phyloP scores from a whole-genome alignment of 2,888 invertebrate species.

The Dyspetes luteomarginatus region DNA sequence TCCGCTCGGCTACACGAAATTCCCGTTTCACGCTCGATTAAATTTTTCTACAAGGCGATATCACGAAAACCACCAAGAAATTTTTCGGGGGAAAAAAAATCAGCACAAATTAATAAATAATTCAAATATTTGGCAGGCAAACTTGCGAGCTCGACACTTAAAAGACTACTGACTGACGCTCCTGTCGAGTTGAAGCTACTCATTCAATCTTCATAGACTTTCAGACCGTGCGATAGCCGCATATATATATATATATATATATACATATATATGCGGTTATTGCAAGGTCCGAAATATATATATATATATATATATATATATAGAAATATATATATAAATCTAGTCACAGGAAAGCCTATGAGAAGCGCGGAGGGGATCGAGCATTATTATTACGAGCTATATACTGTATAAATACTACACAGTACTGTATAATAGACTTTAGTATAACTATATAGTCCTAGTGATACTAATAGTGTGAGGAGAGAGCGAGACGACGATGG shows the following conservation, averaged over 20 bases:
- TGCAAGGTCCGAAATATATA: too few species aligned
- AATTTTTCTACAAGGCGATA: slow-evolving; percentile 7
- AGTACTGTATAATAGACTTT: neutral
- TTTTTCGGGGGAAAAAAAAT: neutral
- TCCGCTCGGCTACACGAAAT: slow-evolving; percentile 64
- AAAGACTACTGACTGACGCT: slow-evolving; percentile 35
- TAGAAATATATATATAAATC: too few species aligned
- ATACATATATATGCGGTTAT: too few species aligned
- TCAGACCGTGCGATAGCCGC: slow-evolving; percentile 43
- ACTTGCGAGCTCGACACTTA: slow-evolving; percentile 17
- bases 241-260: slow-evolving; percentile 17
- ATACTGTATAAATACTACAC: neutral
- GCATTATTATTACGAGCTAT: slow-evolving; percentile 50
- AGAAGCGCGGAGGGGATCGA: slow-evolving; percentile 44
- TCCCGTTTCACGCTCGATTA: slow-evolving; percentile 67
- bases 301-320: too few species aligned
- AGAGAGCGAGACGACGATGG: slow-evolving; percentile 56
- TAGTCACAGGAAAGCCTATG: slow-evolving; percentile 38
- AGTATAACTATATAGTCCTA: slow-evolving; percentile 16
- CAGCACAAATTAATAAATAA: neutral
- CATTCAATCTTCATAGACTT: slow-evolving; percentile 57
- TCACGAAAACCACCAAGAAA: slow-evolving; percentile 13
- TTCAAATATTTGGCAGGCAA: neutral
- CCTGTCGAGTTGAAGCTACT: slow-evolving; percentile 15
- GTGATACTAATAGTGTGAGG: slow-evolving; percentile 44